A percentile compares a stretch with the other conserved stretches of the same genome.
Evolutionary conservation across 92 coral and sea anemone genomes (phyloP).

Genomic region (Porites lobata): DNA sequence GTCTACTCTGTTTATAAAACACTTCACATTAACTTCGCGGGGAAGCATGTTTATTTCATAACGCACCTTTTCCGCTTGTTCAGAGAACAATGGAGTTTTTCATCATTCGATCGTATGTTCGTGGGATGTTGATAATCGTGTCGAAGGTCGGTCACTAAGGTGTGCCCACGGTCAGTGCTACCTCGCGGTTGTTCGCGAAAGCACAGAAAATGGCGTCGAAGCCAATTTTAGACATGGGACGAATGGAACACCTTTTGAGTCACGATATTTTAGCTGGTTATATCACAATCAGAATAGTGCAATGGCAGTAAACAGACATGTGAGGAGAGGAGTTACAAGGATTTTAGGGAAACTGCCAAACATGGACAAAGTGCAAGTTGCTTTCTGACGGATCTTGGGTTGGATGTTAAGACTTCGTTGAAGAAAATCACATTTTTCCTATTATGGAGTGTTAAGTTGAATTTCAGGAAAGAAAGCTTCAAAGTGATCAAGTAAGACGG

Average conservation of each 20-base stretch:
- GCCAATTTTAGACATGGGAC: conserved; percentile 28
- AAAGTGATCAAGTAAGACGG: neutral
- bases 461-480: neutral
- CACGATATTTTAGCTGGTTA: conserved; percentile 61
- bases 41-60: too few species aligned
- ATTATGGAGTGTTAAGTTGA: neutral
- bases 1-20: too few species aligned
- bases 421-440: neutral
- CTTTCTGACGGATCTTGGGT: neutral
- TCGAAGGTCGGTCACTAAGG: neutral
- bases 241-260: neutral
- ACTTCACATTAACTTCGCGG: too few species aligned
- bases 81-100: neutral
- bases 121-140: neutral
- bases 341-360: neutral
- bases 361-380: neutral
- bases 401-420: neutral
- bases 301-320: conserved; percentile 68
- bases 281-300: conserved; percentile 78
- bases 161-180: conserved; percentile 25
- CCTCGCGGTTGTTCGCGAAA: conserved; percentile 29
- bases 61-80: neutral
- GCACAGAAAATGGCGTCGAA: conserved; percentile 40
- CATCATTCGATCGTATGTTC: neutral
- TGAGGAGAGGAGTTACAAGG: conserved; percentile 27